Evolutionary conservation across 1,140 invertebrate genomes (phyloP).

Genomic region (Zaprionus gabonicus): DNA sequence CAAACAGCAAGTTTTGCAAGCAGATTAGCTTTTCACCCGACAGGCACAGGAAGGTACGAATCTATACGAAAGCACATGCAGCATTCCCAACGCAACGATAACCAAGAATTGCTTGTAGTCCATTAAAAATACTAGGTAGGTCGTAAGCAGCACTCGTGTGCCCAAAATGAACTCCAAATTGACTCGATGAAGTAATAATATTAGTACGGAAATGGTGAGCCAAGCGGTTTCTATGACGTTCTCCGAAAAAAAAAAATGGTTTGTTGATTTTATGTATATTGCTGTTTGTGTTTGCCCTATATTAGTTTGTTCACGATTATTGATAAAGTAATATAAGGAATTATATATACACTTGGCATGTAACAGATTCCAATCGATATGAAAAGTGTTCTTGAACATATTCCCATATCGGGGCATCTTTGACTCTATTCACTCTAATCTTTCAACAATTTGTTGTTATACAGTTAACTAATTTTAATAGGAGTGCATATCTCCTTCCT

Average conservation of each 20-base stretch:
- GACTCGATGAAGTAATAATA: constrained; percentile 3
- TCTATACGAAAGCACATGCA: not conserved
- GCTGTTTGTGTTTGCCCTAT: constrained; percentile 34
- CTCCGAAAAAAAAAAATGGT: not conserved
- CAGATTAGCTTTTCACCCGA: constrained; percentile 25
- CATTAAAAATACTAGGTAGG: constrained; percentile 1
- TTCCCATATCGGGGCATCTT: not conserved
- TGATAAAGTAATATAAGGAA: constrained; percentile 40
- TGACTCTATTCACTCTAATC: not conserved
- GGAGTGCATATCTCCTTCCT: not conserved
- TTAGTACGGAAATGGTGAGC: constrained; percentile 8
- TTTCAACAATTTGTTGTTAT: not conserved
- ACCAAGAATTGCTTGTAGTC: constrained; percentile 16
- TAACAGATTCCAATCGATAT: not conserved
- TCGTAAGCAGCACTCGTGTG: constrained; percentile 1
- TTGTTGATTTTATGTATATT: constrained; percentile 10
- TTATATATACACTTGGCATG: not conserved
- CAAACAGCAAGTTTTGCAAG: constrained; percentile 32
- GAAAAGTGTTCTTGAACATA: too few species aligned
- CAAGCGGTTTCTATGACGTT: constrained; percentile 29
- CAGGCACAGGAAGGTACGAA: constrained; percentile 46
- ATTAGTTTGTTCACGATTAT: constrained; percentile 30
- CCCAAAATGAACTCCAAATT: constrained; percentile 22
- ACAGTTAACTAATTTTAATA: not conserved
- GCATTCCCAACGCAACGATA: constrained; percentile 35